Conservation (phyloP, 2,797 vertebrate genomes). For the Mionectes olivaceus region DNA sequence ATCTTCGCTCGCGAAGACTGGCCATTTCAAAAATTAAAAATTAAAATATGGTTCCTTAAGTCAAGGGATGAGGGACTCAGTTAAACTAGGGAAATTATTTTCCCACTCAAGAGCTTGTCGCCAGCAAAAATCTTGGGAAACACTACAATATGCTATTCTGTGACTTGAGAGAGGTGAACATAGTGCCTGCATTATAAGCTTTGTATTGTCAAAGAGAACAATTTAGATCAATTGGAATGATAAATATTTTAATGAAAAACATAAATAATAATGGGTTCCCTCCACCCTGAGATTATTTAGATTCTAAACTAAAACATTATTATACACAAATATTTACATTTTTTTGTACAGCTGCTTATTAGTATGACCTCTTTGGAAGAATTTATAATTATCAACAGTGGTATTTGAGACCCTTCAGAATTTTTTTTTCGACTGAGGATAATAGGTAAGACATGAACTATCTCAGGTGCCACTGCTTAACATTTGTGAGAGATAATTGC, state of each 20-base stretch:
- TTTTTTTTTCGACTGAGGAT: background rate
- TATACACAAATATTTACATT: background rate
- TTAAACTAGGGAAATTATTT: background rate
- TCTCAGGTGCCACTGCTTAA: background rate
- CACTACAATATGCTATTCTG: rapidly evolving
- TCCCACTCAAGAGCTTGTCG: background rate
- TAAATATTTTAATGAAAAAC: background rate
- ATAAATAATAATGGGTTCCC: background rate
- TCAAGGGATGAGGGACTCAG: background rate
- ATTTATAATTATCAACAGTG: background rate
- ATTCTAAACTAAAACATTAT: background rate
- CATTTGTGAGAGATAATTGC: background rate
- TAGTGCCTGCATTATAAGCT: background rate
- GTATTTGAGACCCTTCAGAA: background rate
- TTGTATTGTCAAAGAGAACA: background rate
- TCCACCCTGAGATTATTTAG: background rate
- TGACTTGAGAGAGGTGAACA: background rate
- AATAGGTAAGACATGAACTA: background rate
- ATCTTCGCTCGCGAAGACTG: no score
- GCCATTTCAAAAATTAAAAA: no score
- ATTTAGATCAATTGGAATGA: background rate
- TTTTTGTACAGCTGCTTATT: background rate
- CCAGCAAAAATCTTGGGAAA: background rate
- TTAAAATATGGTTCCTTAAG: background rate
- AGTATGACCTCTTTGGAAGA: background rate